phyloP scores from a whole-genome alignment of 2,888 invertebrate species.

The Eremobia ochroleuca region DNA sequence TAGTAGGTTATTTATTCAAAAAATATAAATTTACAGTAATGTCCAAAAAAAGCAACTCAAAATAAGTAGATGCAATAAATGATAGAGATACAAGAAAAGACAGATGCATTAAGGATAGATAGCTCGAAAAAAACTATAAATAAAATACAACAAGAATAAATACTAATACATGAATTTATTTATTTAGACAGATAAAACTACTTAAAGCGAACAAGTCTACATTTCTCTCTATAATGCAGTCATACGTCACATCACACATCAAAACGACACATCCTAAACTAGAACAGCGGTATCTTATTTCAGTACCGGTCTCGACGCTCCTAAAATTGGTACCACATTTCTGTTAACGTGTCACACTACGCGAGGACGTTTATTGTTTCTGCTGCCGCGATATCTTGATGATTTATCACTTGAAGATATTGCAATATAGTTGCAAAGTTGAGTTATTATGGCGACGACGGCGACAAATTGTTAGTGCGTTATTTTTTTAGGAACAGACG shows the following conservation, averaged over 20 bases:
- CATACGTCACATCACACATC: background rate
- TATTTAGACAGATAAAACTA: background rate
- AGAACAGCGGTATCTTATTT: constrained; percentile 12
- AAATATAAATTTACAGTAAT: background rate
- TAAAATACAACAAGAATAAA: background rate
- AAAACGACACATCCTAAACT: background rate
- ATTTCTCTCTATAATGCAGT: background rate
- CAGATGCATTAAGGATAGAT: background rate
- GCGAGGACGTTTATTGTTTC: constrained; percentile 72
- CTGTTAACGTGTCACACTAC: constrained; percentile 38
- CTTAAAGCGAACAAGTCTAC: background rate
- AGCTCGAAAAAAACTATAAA: background rate
- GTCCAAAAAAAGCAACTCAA: background rate
- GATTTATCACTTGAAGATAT: constrained; percentile 73
- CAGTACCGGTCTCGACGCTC: constrained; percentile 6
- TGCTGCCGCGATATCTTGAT: constrained; percentile 65
- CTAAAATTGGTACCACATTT: constrained; percentile 48
- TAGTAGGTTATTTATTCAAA: background rate
- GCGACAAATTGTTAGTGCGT: constrained; percentile 66
- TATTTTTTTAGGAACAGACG: constrained; percentile 39
- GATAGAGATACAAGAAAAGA: too few relatives aligned
- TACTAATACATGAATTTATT: background rate
- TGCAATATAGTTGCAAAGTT: constrained; percentile 75
- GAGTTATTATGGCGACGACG: constrained; percentile 68
- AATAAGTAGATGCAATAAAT: too few relatives aligned